phyloP scores from a whole-genome alignment of 64 coral and sea anemone species.

The Pocillopora verrucosa region DNA sequence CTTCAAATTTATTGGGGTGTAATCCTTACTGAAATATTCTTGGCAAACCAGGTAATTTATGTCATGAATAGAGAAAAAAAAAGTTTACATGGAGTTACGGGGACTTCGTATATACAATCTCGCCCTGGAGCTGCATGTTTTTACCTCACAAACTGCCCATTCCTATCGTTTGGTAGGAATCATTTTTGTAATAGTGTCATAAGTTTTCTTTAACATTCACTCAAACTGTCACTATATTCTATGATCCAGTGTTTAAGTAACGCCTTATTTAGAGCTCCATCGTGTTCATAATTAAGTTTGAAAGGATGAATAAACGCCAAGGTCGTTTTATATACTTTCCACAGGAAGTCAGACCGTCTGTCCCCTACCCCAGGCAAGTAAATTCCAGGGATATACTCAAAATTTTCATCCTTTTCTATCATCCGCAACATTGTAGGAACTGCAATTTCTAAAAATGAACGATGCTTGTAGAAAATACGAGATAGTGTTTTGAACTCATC shows the following conservation, averaged over 20 bases:
- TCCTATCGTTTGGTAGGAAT: too few relatives aligned
- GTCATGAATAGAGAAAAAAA: too few relatives aligned
- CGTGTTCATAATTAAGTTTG: slow-evolving; percentile 71
- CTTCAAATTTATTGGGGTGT: too few relatives aligned
- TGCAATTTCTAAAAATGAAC: slow-evolving; percentile 86
- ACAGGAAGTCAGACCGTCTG: slow-evolving; percentile 58
- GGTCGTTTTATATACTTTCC: slow-evolving; percentile 71
- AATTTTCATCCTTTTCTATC: slow-evolving; percentile 61
- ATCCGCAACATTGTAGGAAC: slow-evolving; percentile 84
- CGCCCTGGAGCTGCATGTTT: too few relatives aligned
- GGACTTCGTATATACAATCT: too few relatives aligned
- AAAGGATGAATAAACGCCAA: slow-evolving; percentile 78
- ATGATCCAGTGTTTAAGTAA: slow-evolving; percentile 58
- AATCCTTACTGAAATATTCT: too few relatives aligned
- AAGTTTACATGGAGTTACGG: too few relatives aligned
- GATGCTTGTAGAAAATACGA: slow-evolving; percentile 83
- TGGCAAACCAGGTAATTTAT: too few relatives aligned
- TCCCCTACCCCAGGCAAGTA: slow-evolving; percentile 76
- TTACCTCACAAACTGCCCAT: too few relatives aligned
- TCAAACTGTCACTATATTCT: slow-evolving; percentile 65
- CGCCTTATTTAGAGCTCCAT: slow-evolving; percentile 43
- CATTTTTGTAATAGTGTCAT: too few relatives aligned
- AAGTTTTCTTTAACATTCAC: slow-evolving; percentile 18
- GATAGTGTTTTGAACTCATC: slow-evolving; percentile 62
- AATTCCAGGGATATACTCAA: slow-evolving; percentile 76